Evolutionary conservation across 2,888 invertebrate genomes (phyloP), one percentile per base, ranked within the genome.

Genomic region (Cerastoderma edule): DNA sequence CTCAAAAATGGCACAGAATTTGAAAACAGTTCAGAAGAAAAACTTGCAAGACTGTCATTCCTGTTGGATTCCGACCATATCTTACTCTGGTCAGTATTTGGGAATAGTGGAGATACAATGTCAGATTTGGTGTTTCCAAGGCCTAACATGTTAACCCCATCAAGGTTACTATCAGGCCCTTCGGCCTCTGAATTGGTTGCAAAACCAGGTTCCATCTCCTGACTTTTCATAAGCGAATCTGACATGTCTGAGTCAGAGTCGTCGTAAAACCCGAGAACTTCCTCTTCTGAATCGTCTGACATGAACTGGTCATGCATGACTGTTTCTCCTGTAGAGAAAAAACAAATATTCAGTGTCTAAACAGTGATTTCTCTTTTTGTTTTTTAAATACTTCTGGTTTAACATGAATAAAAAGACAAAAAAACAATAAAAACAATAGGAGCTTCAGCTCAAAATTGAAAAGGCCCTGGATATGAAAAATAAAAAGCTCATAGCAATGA

Each of bases 241-340:
- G 91, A 90, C 67, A 89, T 81, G 66, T 90, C 91, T 0, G 89
- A 89, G 71, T 90, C 90, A 2, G 88, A 88, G 27, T 89, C 88
- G 30, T 87, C 83, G 63, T 89, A 88, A 75, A 91, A 88, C 77
- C 88, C 91, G 28, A 89, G 84, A 6, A 86, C 86, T 69, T 89
- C 85, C 53, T 91, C 91, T n/a, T 90, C 89, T 19, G 89, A 89
- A 10, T 90, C 88, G 48, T 89, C 90, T 2, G 89, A 88, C 64
- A 90, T 60, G 54, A 88, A 80, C 2, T 85, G 80, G 10, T 88
- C 89, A 28, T 85, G 83, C 24, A 79, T 71, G 16, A 85, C 84
- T 39, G 86, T 84, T 16, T 83, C 87, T 63, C 89, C 89, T 89
- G 73, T 8, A 39, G 24, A 56, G 16, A 56, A 56, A 5, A 5